Evolutionary conservation across 2,888 invertebrate genomes (phyloP).

Genomic region (Ophion obscuratus): DNA sequence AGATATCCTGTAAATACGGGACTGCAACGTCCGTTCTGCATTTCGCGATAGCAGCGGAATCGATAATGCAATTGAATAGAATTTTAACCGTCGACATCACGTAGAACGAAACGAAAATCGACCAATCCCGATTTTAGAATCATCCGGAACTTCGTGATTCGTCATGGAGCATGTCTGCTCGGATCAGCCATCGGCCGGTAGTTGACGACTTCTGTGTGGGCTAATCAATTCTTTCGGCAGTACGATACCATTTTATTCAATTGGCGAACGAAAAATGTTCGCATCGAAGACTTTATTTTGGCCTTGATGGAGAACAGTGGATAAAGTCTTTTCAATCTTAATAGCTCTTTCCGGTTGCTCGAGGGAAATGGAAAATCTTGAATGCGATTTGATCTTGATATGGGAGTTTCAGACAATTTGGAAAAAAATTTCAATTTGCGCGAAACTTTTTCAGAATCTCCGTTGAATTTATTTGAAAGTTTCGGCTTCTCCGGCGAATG

Average conservation of each 20-base stretch:
- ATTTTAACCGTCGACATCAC: neutral
- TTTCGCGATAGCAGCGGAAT: neutral
- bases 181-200: conserved; percentile 6
- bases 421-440: neutral
- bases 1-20: conserved; percentile 21
- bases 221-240: neutral
- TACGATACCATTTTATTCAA: neutral
- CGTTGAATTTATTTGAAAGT: neutral
- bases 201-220: neutral
- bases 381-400: neutral
- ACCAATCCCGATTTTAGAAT: conserved; percentile 32
- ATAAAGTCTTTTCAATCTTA: neutral
- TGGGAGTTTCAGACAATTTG: neutral
- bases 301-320: too few relatives aligned
- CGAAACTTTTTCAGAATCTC: neutral
- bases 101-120: conserved; percentile 32
- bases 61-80: neutral
- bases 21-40: neutral
- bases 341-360: neutral
- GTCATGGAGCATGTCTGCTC: conserved; percentile 16
- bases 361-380: neutral
- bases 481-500: neutral
- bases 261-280: neutral
- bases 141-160: neutral
- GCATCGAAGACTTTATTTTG: neutral